phyloP scores from a whole-genome alignment of 2,888 invertebrate species.

The Mystacides longicornis region DNA sequence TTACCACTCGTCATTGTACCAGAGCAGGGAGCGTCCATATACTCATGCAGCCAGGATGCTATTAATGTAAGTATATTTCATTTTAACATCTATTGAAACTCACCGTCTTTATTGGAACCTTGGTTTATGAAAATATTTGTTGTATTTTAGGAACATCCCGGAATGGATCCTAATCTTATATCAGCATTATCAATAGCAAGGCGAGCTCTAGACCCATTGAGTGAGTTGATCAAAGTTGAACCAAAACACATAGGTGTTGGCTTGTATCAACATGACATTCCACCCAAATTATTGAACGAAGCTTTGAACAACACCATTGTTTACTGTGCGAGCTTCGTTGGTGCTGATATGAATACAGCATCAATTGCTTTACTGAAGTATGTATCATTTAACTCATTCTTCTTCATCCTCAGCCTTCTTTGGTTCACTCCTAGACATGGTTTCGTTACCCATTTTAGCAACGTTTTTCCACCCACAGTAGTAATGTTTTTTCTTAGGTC shows the following conservation, averaged over 20 bases:
- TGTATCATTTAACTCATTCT: too few species aligned
- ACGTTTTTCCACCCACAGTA: not conserved
- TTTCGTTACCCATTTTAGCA: not conserved
- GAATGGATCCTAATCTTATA: slow-evolving; percentile 75
- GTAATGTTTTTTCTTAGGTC: not conserved
- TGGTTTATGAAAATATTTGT: too few species aligned
- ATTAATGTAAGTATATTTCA: slow-evolving; percentile 46
- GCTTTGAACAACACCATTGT: slow-evolving; percentile 75
- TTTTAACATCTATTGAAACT: too few species aligned
- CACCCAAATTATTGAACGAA: slow-evolving; percentile 64
- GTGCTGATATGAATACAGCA: slow-evolving; percentile 85
- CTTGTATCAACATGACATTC: slow-evolving; percentile 91
- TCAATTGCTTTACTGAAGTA: slow-evolving; percentile 75
- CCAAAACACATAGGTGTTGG: slow-evolving; percentile 90
- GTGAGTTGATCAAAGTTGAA: slow-evolving; percentile 88
- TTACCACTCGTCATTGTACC: slow-evolving; percentile 76
- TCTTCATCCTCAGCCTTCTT: too few species aligned
- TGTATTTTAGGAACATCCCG: slow-evolving; percentile 70
- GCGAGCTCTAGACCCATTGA: slow-evolving; percentile 82
- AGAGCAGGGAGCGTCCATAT: slow-evolving; percentile 88
- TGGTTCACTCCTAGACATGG: not conserved
- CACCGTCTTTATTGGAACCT: too few species aligned
- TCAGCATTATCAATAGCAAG: slow-evolving; percentile 73
- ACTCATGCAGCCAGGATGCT: slow-evolving; percentile 81
- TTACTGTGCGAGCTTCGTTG: slow-evolving; percentile 89